A percentile compares a stretch with the other conserved stretches of the same genome.
phyloP scores from a whole-genome alignment of 2,113 vertebrate species.

The Saiga tatarica region DNA sequence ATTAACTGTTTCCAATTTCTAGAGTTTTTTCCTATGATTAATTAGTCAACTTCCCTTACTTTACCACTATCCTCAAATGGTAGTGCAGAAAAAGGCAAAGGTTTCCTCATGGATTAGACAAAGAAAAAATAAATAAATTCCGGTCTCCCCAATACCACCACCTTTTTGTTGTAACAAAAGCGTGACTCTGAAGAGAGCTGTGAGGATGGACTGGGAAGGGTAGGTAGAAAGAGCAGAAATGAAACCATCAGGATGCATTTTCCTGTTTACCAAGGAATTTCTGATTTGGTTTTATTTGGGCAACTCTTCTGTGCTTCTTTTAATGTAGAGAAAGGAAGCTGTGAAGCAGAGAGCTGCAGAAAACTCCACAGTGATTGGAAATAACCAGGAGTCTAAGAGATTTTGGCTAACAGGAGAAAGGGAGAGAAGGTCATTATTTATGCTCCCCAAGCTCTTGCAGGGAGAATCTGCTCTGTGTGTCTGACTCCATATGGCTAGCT shows the following conservation, averaged over 20 bases:
- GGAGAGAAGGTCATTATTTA: not conserved
- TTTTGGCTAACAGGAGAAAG: not conserved
- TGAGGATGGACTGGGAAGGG: not conserved
- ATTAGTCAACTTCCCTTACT: not conserved
- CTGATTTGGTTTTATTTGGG: not conserved
- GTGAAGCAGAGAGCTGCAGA: not conserved
- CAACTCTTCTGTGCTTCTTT: not conserved
- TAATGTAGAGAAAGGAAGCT: not conserved
- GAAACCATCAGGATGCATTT: not conserved
- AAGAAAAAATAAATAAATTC: not conserved
- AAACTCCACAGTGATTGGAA: not conserved
- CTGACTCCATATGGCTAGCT: not conserved
- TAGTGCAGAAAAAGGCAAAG: not conserved
- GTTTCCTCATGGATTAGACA: not conserved
- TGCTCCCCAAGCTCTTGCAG: not conserved
- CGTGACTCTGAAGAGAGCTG: not conserved
- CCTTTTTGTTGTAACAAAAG: not conserved
- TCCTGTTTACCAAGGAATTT: slow-evolving; percentile 1
- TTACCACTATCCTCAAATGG: not conserved
- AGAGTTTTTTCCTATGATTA: not conserved
- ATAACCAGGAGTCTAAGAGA: not conserved
- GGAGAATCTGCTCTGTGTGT: not conserved
- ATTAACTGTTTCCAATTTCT: not conserved
- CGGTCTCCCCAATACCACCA: not conserved
- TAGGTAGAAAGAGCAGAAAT: not conserved